Base-by-base conservation (phyloP, 1,140 invertebrate species). In the Andrena cerasifolii region DNA sequence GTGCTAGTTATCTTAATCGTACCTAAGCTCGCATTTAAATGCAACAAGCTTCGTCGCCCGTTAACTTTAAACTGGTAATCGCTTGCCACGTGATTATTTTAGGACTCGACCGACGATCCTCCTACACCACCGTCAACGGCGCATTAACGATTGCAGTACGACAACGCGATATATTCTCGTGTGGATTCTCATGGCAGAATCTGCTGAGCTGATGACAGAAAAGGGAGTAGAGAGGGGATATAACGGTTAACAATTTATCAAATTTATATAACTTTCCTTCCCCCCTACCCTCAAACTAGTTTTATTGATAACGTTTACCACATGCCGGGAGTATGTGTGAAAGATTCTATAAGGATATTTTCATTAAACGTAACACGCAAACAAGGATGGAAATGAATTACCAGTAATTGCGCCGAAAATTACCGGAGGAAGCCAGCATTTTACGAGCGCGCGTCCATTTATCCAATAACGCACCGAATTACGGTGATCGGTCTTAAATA, bases 101-200 rank as follows among this genome's bases (percentile, higher is more conserved):
- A 92, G 90, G 85, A 71, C 31, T 87, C 86, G 6, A 80, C 85
- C 63, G 80, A 84, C 31, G 86, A 89, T 21, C 89, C 86, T 61
- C 88, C 91, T 21, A 54, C 80, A 62, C 87, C 91, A 7, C 90
- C 90, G 40, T 79, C 90, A 14, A 79, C 84, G 63, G 65, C 71
- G 14, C 82, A 89, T 80, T 90, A 83, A 90, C 73, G 63, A 68
- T 10, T 51, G 21, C 16, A 78, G 70, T 58, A 49, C 14, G 28
- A 61, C 40, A 53, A 74, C 45, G 7, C 36, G 45, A 47, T 3
- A 56, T 78, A 28, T 78, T 72, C 53, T 78, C 36, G 16, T 43
- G 54, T 40, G 54, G 28, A 28, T 31, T 71, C 73, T 76, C 16
- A 71, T 72, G 56, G 21, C 66, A 49, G 47, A 58, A 73, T 71